Evolutionary conservation across 2,113 vertebrate species (phyloP), one percentile per base, ranked within the genome.

Genomic region (Neomonachus schauinslandi): DNA sequence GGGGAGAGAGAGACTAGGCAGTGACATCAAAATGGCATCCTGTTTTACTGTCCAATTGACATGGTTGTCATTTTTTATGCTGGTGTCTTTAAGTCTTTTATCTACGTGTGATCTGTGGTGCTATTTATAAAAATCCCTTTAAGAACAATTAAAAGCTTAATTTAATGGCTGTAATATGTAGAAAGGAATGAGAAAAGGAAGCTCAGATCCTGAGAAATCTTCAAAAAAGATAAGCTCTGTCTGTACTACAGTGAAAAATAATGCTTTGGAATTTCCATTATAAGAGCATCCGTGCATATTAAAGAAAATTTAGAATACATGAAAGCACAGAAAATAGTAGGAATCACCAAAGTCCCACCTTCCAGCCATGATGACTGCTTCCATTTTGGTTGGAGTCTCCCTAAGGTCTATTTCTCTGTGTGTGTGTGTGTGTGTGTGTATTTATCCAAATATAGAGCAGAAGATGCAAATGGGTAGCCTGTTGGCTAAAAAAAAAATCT

Each of bases 131-230:
- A 51, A 42, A 79, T 63, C n/a, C 39, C 4, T 59, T 42, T 79
- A 80, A 88, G 24, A 86, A 57, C 51, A 97, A 85, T 61, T 61
- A 28, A 87, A 74, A 84, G 39, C 39, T 91, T 90, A 74, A 85
- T 39, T 86, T 87, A 93, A 55, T 91, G 33, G 21, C n/a, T 76
- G 1, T 89, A 21, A 7, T n/a, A 67, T 39, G 12, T 26, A 31
- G 28, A 89, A 13, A 26, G 26, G 79, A 87, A 83, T 83, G 51
- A 79, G 21, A 82, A 86, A 49, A 57, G 80, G 36, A 88, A 82
- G 9, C 61, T 80, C 10, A 71, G 31, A 57, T 86, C 57, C 84
- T 39, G 72, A 72, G 61, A 51, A 86, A 51, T 51, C 12, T 51
- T 89, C 7, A 53, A 59, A 76, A 82, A n/a, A 63, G 36, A 59